Percentiles rank a stretch among this genome's conserved stretches.
Evolutionary conservation across 2,888 invertebrate species (phyloP).

Genomic region (Trichopria drosophilae): DNA sequence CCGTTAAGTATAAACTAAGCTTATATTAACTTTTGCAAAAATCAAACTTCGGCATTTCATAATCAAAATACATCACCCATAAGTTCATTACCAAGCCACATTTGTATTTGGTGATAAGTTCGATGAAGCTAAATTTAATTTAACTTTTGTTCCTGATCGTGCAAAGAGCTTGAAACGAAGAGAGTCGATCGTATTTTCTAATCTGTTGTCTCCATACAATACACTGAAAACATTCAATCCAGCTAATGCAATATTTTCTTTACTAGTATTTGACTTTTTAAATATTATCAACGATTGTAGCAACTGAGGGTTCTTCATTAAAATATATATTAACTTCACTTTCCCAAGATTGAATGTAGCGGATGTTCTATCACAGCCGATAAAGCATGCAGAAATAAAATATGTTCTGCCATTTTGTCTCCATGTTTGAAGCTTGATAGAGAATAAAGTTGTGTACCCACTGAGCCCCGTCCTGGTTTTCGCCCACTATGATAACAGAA

Average conservation of each 20-base stretch:
- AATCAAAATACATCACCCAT: too few relatives aligned
- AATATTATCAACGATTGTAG: background rate
- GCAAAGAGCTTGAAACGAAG: background rate
- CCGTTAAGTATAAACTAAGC: too few relatives aligned
- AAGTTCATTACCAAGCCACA: too few relatives aligned
- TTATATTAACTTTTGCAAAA: too few relatives aligned
- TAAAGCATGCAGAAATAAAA: conserved; percentile 9
- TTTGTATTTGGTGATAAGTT: too few relatives aligned
- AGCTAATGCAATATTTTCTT: background rate
- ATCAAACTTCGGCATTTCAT: too few relatives aligned
- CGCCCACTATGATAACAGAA: conserved; percentile 3
- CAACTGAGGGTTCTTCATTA: background rate
- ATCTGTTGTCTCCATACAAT: background rate
- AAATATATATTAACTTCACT: background rate
- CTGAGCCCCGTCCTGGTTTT: background rate
- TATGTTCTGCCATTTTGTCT: too few relatives aligned
- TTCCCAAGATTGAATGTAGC: conserved; percentile 4
- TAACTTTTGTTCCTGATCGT: background rate
- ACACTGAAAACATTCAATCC: conserved; percentile 1
- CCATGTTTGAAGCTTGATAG: background rate
- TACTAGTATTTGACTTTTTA: background rate
- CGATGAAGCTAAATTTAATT: background rate
- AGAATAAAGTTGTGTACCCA: background rate
- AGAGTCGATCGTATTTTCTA: background rate
- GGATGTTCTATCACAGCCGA: too few relatives aligned